These are phyloP conservation scores for Arctopsyche grandis DNA, from an alignment of 1,140 invertebrate species.

Conservation along the genomic window DNA sequence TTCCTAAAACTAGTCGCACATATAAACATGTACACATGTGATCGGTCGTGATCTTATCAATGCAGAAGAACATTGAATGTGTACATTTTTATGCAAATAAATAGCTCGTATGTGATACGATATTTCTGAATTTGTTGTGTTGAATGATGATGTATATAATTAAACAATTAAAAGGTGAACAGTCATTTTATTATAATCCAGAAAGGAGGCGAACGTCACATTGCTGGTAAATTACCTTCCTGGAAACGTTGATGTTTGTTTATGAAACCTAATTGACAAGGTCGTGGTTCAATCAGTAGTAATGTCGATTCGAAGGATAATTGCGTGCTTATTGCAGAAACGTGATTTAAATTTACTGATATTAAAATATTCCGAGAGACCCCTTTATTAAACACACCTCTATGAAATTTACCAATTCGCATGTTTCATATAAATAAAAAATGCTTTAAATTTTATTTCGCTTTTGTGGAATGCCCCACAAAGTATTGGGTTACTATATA, in stretches of 20 bases:
- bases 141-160: neutral
- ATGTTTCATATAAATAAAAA: too few species aligned
- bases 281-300: neutral
- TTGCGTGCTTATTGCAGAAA: neutral
- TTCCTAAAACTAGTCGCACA: too few species aligned
- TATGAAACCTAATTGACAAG: conserved; percentile 21
- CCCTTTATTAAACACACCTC: too few species aligned
- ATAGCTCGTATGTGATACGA: too few species aligned
- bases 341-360: neutral
- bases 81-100: too few species aligned
- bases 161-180: neutral
- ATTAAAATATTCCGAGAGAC: too few species aligned
- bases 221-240: neutral
- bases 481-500: conserved; percentile 18
- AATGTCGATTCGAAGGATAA: conserved; percentile 5
- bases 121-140: too few species aligned
- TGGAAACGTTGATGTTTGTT: neutral
- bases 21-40: too few species aligned
- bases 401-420: too few species aligned
- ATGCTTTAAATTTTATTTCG: too few species aligned
- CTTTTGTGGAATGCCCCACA: neutral
- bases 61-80: too few species aligned
- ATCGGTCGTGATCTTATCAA: too few species aligned
- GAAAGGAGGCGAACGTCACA: neutral
- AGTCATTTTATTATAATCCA: neutral